These are phyloP conservation scores for Aplidium turbinatum DNA, from an alignment of 23 tunicate genomes.

Conservation along the genomic window DNA sequence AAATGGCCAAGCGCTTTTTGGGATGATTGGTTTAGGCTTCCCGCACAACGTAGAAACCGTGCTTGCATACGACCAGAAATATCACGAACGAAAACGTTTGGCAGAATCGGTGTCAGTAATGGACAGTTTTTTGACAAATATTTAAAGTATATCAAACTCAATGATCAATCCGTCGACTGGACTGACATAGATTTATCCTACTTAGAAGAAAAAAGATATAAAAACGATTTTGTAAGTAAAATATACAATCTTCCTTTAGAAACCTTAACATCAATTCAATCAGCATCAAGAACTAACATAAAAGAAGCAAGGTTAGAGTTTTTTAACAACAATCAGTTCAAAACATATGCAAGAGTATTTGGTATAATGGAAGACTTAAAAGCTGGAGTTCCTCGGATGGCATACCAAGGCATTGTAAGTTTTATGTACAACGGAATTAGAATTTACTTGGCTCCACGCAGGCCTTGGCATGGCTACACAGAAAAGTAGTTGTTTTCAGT, in stretches of 20 bases:
- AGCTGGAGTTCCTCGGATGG: conserved; percentile 93
- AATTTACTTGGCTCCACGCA: conserved; percentile 57
- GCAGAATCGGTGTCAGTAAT: conserved; percentile 83
- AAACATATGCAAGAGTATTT: conserved; percentile 51
- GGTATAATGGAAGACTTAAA: conserved; percentile 94
- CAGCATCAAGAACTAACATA: background rate
- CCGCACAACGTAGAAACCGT: conserved; percentile 68
- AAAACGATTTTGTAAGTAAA: conserved; percentile 39
- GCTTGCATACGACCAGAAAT: conserved; percentile 94
- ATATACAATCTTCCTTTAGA: conserved; percentile 28
- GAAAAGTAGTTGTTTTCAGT: too few species aligned
- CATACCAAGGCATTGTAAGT: conserved; percentile 82
- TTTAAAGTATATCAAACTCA: conserved; percentile 71
- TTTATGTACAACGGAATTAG: conserved; percentile 34
- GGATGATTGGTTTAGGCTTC: conserved; percentile 98
- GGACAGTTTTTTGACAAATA: conserved; percentile 95
- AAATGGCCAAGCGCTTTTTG: conserved; percentile 95
- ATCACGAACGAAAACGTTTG: conserved; percentile 92
- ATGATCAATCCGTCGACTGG: conserved; percentile 64
- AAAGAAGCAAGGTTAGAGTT: conserved; percentile 52
- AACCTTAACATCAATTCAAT: background rate
- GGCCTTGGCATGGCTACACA: conserved; percentile 73
- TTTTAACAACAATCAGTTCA: conserved; percentile 29
- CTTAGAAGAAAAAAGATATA: conserved; percentile 53
- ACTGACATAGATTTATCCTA: conserved; percentile 38